Evolutionary conservation across 2,888 invertebrate genomes (phyloP), one percentile per base, ranked within the genome.

Genomic region (Luperina nickerlii): DNA sequence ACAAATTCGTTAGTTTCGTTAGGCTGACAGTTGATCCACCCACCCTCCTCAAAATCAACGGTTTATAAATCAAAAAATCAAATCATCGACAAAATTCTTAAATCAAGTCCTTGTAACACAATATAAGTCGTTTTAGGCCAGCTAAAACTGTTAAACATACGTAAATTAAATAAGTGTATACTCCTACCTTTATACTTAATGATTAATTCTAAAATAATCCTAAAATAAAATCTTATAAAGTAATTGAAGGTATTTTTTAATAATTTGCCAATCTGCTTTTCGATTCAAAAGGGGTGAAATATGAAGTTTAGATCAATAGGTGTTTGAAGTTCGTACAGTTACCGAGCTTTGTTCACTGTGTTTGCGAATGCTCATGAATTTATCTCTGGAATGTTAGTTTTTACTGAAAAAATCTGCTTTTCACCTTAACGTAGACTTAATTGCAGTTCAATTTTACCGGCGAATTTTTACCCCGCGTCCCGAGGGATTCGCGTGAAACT

Each of bases 91-190:
- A 15, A 32, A 62, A 68, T 32, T 5, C 62, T 48, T 27, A 67
- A 78, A 78, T 54, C 15, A 73, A 57, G n/a, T 60, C 42, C 27
- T 48, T 68, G 20, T 24, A 81, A 84, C 66, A 65, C 6, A 83
- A 72, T 42, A 76, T 67, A 79, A 74, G n/a, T 63, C 63, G 89
- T 90, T 90, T 90, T 90, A 92, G 91, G 84, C 92, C 91, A 81
- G 91, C 92, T 91, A 91, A 92, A 92, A 91, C 90, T 80, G 60
- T 86, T 51, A 48, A 75, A 78, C 65, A 24, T 54, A 60, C n/a
- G 5, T 74, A 69, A 72, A 70, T 60, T 79, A 73, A 79, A 73
- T 65, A 69, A 60, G 20, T 54, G 27, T 27, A 45, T 20, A 38
- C 8, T 48, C 9, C 38, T 78, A 70, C 1, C 38, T 57, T 51